Base-by-base conservation (phyloP, 1,140 invertebrate genomes). In the Tenebrio molitor region DNA sequence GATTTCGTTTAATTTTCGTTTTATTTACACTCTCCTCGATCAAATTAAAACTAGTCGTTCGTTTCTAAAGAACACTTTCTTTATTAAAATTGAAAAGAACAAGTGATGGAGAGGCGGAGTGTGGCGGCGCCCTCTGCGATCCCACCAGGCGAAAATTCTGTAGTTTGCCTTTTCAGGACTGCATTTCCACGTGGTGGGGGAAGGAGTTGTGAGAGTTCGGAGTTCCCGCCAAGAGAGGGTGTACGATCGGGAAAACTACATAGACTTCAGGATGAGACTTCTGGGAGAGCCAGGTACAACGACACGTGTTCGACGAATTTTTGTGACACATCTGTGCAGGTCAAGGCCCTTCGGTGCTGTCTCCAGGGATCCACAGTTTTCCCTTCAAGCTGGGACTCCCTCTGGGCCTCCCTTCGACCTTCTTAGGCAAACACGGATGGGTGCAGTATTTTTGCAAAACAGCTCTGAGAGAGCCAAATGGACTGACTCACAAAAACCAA, bases 391-490 rank as follows among this genome's bases (percentile, higher is more conserved):
- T 97, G 36, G 95, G 96, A 1, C 84, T 97, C 19, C 96, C 96
- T 0, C 86, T 95, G 62, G 95, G 95, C 3, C 83, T 97, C 21
- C 96, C 96, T 0, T 97, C 95, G 2, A 97, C 96, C 17, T 97
- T 97, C 82, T 85, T 97, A 0, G 96, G 95, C 1, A 96, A 95
- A 79, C 95, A 97, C 80, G 95, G 96, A 25, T 97, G 95, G 95
- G 95, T 98, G 1, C 96, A 97, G 82, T 98, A 97, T 82, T 97
- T 91, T 79, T 97, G 95, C 80, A 96, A 96, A 83, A 93, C 95
- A 3, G 95, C 95, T 0, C 85, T 97, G 0, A 86, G 94, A 53
- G 95, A 97, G 82, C 93, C 94, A 1, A 95, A 93, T 75, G 95
- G 95, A 1, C 84, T 97, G 7, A 94, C 93, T 1, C 95, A 97